A percentile compares a stretch with the other conserved stretches of the same genome.
phyloP scores from a whole-genome alignment of 37 sponge, comb jelly and placozoan species.

The Ianthella basta region DNA sequence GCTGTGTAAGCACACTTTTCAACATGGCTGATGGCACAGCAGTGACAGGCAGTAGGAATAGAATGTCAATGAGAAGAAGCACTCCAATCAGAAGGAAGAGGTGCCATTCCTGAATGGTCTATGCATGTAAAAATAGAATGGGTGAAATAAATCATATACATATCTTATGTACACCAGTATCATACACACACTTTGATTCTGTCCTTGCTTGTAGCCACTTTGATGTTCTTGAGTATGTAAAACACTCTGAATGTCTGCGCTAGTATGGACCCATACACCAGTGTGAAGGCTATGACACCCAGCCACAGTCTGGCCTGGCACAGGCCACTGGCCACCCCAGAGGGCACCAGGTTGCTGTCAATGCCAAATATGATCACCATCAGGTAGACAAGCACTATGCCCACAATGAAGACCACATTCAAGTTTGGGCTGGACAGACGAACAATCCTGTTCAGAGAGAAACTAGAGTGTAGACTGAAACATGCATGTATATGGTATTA shows the following conservation, averaged over 20 bases:
- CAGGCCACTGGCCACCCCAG: not conserved
- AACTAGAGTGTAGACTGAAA: too few relatives aligned
- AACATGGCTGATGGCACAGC: slow-evolving; percentile 49
- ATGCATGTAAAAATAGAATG: slow-evolving; percentile 8
- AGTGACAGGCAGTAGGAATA: slow-evolving; percentile 54
- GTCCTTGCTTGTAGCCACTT: not conserved
- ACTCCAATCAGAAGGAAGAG: slow-evolving; percentile 54
- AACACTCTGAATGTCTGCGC: slow-evolving; percentile 70
- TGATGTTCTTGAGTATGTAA: slow-evolving; percentile 48
- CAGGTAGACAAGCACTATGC: slow-evolving; percentile 44
- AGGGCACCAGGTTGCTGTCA: slow-evolving; percentile 36
- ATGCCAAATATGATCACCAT: slow-evolving; percentile 74
- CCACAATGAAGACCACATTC: slow-evolving; percentile 23
- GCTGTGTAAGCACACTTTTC: not conserved
- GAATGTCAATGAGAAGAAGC: slow-evolving; percentile 37
- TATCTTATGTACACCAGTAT: too few relatives aligned
- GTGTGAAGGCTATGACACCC: slow-evolving; percentile 56
- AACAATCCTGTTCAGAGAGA: slow-evolving; percentile 13
- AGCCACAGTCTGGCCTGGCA: slow-evolving; percentile 53
- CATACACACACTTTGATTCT: not conserved
- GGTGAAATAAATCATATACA: too few relatives aligned
- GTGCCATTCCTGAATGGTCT: slow-evolving; percentile 60
- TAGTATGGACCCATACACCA: slow-evolving; percentile 69
- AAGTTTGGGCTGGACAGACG: slow-evolving; percentile 8
- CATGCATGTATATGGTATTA: too few relatives aligned